Conservation (phyloP, 2,113 vertebrate genomes). For the Erythrolamprus reginae region DNA sequence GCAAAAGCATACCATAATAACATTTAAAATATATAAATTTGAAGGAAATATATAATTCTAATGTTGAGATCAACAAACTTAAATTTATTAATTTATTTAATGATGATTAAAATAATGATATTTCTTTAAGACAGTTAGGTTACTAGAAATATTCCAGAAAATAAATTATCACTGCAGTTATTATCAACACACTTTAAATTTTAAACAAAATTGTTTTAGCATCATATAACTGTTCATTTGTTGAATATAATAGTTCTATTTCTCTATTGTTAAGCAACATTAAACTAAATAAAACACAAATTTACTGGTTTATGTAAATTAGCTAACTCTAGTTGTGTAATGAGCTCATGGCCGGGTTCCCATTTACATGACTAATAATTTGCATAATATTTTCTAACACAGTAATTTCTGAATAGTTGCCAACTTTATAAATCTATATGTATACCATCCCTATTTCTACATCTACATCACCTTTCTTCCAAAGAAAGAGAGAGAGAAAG, state of each 20-base stretch:
- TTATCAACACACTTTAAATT: slow-evolving; percentile 12
- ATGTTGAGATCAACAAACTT: background rate
- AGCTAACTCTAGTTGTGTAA: background rate
- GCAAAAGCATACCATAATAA: background rate
- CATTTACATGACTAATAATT: background rate
- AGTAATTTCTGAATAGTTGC: background rate
- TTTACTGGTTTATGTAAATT: background rate
- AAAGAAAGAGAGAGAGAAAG: background rate
- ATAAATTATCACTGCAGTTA: background rate
- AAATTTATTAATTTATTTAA: background rate
- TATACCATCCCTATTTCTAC: background rate
- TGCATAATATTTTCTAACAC: background rate
- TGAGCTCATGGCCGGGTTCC: background rate
- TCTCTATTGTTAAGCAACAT: background rate
- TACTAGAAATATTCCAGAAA: background rate
- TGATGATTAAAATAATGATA: background rate
- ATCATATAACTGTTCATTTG: background rate
- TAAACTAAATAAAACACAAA: background rate
- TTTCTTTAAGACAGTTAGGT: background rate
- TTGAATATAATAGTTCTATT: background rate
- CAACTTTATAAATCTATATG: background rate
- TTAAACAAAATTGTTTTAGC: slow-evolving; percentile 6
- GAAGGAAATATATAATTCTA: background rate
- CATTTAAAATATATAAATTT: background rate
- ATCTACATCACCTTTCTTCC: background rate